Conservation (phyloP, 2,797 vertebrate genomes). For the Sebastes kiyomatsui region DNA sequence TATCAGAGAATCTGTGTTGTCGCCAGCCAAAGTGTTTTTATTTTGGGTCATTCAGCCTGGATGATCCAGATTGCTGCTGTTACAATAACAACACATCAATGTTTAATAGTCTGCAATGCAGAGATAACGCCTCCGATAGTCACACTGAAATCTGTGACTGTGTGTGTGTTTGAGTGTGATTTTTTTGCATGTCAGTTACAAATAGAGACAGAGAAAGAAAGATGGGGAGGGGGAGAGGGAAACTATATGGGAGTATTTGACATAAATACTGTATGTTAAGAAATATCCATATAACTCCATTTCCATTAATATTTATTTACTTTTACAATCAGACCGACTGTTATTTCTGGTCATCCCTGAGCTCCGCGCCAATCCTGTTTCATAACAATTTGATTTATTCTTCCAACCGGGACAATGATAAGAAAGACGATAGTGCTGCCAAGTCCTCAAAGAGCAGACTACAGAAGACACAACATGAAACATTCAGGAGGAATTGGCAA, state of each 20-base stretch:
- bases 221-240: constrained; percentile 4
- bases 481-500: constrained; percentile 67
- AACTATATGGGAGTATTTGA: constrained; percentile 24
- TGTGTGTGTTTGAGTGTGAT: constrained; percentile 1
- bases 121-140: constrained; percentile 70
- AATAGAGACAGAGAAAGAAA: constrained; percentile 12
- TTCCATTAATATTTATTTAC: constrained; percentile 37
- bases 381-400: constrained; percentile 65
- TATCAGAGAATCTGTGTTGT: constrained; percentile 65
- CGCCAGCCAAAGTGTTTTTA: constrained; percentile 65
- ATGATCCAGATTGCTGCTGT: constrained; percentile 76
- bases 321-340: constrained; percentile 46
- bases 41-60: constrained; percentile 74
- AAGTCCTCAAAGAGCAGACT: constrained; percentile 68
- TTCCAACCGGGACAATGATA: constrained; percentile 67
- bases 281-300: constrained; percentile 33
- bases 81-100: constrained; percentile 80
- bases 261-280: constrained; percentile 29
- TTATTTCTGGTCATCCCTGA: constrained; percentile 65
- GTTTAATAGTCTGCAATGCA: constrained; percentile 80
- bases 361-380: constrained; percentile 59
- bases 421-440: constrained; percentile 68
- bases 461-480: constrained; percentile 70
- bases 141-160: constrained; percentile 39
- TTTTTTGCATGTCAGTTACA: constrained; percentile 28